phyloP scores from a whole-genome alignment of 1,140 invertebrate species.

The Drosophila teissieri region DNA sequence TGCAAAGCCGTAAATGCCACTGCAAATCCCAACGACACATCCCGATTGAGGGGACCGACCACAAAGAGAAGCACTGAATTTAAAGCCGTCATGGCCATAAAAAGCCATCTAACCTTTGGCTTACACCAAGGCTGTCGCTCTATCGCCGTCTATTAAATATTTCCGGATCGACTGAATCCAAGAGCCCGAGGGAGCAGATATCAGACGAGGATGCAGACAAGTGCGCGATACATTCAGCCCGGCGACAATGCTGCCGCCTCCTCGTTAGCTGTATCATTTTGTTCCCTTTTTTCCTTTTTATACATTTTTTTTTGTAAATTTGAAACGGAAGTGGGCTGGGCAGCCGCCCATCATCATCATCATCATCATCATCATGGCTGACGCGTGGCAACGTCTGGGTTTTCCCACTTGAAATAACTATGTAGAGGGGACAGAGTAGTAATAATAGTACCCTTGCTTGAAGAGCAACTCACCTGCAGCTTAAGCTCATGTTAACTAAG shows the following conservation, averaged over 20 bases:
- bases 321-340: conserved; percentile 65
- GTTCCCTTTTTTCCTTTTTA: not conserved
- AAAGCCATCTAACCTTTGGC: conserved; percentile 43
- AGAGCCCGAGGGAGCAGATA: conserved; percentile 40
- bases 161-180: conserved; percentile 65
- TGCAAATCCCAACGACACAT: conserved; percentile 19
- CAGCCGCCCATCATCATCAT: conserved; percentile 36
- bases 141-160: conserved; percentile 63
- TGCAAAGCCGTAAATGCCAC: conserved; percentile 56
- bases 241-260: conserved; percentile 46
- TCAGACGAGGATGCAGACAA: conserved; percentile 30
- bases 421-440: not conserved
- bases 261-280: conserved; percentile 62
- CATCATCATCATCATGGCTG: conserved; percentile 35
- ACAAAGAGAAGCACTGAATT: conserved; percentile 23
- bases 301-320: conserved; percentile 55
- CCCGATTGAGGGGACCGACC: not conserved
- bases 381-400: conserved; percentile 26
- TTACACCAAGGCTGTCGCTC: conserved; percentile 30
- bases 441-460: not conserved
- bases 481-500: no score
- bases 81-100: conserved; percentile 47
- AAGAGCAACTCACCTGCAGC: not conserved
- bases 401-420: conserved; percentile 24
- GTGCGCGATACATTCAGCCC: conserved; percentile 41